Percentiles rank a stretch among this genome's conserved stretches.
These are phyloP conservation scores for Pseudomyrmex pallidus DNA, from an alignment of 1,140 invertebrate genomes.

Conservation along the genomic window DNA sequence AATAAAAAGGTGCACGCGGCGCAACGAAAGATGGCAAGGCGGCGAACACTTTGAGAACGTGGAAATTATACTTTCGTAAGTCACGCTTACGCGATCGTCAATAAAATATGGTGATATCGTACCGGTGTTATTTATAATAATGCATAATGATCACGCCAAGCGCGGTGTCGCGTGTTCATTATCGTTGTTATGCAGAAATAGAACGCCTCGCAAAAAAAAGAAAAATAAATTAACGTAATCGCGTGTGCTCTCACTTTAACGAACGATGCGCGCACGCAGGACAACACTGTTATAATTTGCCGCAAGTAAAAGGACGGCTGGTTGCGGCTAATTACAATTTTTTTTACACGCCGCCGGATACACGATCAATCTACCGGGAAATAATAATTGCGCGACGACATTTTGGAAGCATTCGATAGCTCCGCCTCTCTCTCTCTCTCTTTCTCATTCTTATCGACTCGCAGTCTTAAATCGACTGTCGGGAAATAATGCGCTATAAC, in stretches of 20 bases:
- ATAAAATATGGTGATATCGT: constrained; percentile 6
- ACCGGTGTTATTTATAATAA: constrained; percentile 9
- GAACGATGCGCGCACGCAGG: not conserved
- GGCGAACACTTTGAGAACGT: not conserved
- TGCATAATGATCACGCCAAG: constrained; percentile 14
- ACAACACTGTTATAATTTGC: not conserved
- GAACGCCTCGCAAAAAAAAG: not conserved
- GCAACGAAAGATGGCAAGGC: not conserved
- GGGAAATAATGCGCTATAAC: too few relatives aligned
- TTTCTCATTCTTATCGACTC: too few relatives aligned
- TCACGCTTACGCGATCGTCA: not conserved
- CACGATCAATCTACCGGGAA: too few relatives aligned
- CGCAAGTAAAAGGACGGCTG: not conserved
- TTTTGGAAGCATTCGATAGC: too few relatives aligned
- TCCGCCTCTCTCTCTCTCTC: too few relatives aligned
- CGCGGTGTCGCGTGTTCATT: constrained; percentile 14
- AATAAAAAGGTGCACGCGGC: too few relatives aligned
- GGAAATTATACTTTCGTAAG: constrained; percentile 5
- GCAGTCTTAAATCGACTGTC: too few relatives aligned
- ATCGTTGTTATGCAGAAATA: constrained; percentile 22
- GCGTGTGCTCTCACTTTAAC: constrained; percentile 4
- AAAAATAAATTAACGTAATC: constrained; percentile 33
- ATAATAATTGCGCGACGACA: too few relatives aligned
- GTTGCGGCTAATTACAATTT: constrained; percentile 15
- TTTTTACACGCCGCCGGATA: not conserved